Evolutionary conservation across 1,140 invertebrate species (phyloP).

Genomic region (Chelonus insularis): DNA sequence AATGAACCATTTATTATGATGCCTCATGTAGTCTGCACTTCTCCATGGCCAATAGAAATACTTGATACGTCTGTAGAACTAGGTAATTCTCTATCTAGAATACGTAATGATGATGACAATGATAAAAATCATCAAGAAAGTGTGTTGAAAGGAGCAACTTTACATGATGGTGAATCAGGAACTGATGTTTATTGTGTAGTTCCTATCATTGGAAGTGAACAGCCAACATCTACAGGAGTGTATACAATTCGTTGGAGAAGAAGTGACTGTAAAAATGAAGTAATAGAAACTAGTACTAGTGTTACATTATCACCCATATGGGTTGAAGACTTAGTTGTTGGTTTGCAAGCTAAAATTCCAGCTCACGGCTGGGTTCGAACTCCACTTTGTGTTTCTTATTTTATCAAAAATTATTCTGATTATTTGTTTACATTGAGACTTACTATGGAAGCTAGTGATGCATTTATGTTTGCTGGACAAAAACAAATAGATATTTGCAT

Average conservation of each 20-base stretch:
- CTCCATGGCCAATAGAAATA: constrained; percentile 71
- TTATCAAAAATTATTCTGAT: constrained; percentile 72
- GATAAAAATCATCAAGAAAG: constrained; percentile 34
- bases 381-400: constrained; percentile 71
- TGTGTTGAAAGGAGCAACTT: constrained; percentile 44
- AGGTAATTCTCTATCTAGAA: constrained; percentile 48
- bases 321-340: constrained; percentile 71
- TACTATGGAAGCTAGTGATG: constrained; percentile 79
- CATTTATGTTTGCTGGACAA: constrained; percentile 89
- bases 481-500: constrained; percentile 72
- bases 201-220: constrained; percentile 59
- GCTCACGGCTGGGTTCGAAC: constrained; percentile 74
- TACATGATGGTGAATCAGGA: constrained; percentile 58
- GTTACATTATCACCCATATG: constrained; percentile 63
- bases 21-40: constrained; percentile 69
- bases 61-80: constrained; percentile 58
- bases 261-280: constrained; percentile 44
- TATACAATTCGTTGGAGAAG: constrained; percentile 78
- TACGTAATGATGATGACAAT: constrained; percentile 26
- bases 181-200: constrained; percentile 60
- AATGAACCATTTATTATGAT: constrained; percentile 72
- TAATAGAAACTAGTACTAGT: constrained; percentile 56
- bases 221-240: constrained; percentile 66
- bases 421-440: constrained; percentile 74
- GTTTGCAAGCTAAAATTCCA: constrained; percentile 72